Evolutionary conservation across 2,888 invertebrate genomes (phyloP), one percentile per base, ranked within the genome.

Genomic region (Furcula furcula): DNA sequence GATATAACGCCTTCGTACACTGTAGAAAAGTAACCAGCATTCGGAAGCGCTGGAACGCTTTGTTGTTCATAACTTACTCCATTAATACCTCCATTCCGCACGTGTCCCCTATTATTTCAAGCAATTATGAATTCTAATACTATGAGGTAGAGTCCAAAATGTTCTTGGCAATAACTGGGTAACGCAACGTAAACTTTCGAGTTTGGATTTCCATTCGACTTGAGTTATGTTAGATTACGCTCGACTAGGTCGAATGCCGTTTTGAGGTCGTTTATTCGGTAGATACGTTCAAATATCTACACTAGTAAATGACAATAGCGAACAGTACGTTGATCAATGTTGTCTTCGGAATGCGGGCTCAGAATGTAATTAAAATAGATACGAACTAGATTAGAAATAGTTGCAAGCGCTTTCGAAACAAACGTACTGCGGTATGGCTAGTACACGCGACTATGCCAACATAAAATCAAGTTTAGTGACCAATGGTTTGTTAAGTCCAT

Each of bases 21-120:
- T 43, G 42, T 35, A 40, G 39, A 65, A 55, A 59, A 65, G 67
- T 42, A 40, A 36, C 43, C 41, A 43, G 43, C 67, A 63, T 63
- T 60, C 40, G 58, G 59, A 68, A 86, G 87, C 87, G 82, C 81
- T 82, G 42, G 44, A 75, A 52, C 58, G 80, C 83, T 82, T 61
- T 65, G 49, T 70, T 70, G 57, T 64, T 50, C 39, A 55, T 61
- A 61, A 55, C 65, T 60, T 58, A 80, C 85, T 87, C 87, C 87
- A 88, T 88, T 88, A 88, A 87, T 88, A 87, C 84, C 84, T 79
- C 81, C 76, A 77, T 76, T 78, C 85, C 81, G 86, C 87, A 88
- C 87, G 88, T 87, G 87, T 85, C 76, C 70, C 55, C 56, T 51
- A 50, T 50, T 44, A 41, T 38, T 45, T 38, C 54, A 57, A 36